Evolutionary conservation across 37 sponge, comb jelly and placozoan species (phyloP).

Genomic region (Ephydatia muelleri): DNA sequence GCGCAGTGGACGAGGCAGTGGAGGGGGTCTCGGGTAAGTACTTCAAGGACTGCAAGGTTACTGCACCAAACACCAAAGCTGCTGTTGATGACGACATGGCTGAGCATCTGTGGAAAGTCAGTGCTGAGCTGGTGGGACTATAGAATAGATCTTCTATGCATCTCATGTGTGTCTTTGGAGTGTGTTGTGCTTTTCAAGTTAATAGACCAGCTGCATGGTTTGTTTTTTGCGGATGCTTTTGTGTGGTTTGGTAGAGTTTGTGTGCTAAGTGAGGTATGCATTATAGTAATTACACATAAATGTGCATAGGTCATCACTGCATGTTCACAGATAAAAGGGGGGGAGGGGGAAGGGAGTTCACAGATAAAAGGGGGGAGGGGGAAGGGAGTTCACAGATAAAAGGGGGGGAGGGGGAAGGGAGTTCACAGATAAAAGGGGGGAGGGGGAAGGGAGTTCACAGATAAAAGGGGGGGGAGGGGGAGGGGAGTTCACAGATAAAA

Average conservation of each 20-base stretch:
- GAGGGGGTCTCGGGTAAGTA: constrained; percentile 60
- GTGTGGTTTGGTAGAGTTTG: no score
- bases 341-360: no score
- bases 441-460: no score
- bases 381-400: no score
- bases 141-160: not conserved
- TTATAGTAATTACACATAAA: no score
- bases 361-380: no score
- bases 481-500: no score
- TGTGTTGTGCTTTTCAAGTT: not conserved
- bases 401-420: no score
- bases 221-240: no score
- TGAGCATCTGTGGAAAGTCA: constrained; percentile 58
- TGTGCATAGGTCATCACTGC: no score
- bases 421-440: no score
- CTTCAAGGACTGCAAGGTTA: constrained; percentile 47
- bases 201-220: not conserved
- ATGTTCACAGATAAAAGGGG: not conserved
- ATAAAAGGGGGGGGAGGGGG: not conserved
- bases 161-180: not conserved
- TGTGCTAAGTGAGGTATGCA: no score
- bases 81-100: constrained; percentile 44
- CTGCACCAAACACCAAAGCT: constrained; percentile 2
- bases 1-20: constrained; percentile 69
- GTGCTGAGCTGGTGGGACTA: constrained; percentile 49